Evolutionary conservation across 1,140 invertebrate genomes (phyloP).

Genomic region (silkworm (Bombyx mori)): ASM3026992v2 NC_085119.1:8271501-8272000

Average conservation of each 20-base stretch:
- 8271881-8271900: conserved; percentile 66
- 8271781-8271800: not conserved
- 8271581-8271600: not conserved
- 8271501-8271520: conserved; percentile 42
- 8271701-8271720: conserved; percentile 25
- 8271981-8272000: conserved; percentile 23
- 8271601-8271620: conserved; percentile 25
- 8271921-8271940: conserved; percentile 46
- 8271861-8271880: conserved; percentile 32
- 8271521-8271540: conserved; percentile 47
- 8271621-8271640: conserved; percentile 61
- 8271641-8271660: conserved; percentile 32
- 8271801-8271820: conserved; percentile 1
- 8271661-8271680: conserved; percentile 50
- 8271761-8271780: not conserved
- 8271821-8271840: conserved; percentile 39
- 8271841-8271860: conserved; percentile 65
- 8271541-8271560: conserved; percentile 10
- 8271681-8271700: conserved; percentile 52
- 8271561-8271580: too few relatives aligned
- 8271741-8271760: not conserved
- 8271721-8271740: not conserved
- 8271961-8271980: conserved; percentile 32
- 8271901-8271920: conserved; percentile 51
- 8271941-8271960: conserved; percentile 42